These are phyloP conservation scores for Pterostichus madidus DNA, from an alignment of 2,888 invertebrate genomes.

Conservation along the genomic window DNA sequence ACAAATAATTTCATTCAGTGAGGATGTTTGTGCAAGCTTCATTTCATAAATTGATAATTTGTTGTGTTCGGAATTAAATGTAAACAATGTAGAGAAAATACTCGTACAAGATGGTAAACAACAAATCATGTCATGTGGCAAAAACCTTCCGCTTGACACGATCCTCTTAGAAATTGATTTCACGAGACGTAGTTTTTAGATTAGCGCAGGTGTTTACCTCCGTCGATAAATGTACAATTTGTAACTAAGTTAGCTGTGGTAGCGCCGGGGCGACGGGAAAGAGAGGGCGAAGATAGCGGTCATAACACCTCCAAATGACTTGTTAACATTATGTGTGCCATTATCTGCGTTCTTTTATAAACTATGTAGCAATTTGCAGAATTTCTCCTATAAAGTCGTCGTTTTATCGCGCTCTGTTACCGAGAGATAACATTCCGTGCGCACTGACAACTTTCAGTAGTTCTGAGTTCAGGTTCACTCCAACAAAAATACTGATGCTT, in stretches of 20 bases:
- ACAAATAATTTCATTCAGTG: slow-evolving; percentile 29
- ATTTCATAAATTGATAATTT: slow-evolving; percentile 48
- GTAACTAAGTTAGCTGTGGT: slow-evolving; percentile 17
- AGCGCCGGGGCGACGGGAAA: not conserved
- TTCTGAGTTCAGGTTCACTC: no score
- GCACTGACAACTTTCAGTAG: not conserved
- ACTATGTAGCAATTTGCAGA: slow-evolving; percentile 54
- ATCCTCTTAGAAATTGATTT: slow-evolving; percentile 1
- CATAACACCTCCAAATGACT: slow-evolving; percentile 52
- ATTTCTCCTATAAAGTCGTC: slow-evolving; percentile 47
- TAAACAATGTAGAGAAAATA: slow-evolving; percentile 35
- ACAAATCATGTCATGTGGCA: not conserved
- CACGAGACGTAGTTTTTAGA: not conserved
- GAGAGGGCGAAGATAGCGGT: slow-evolving; percentile 8
- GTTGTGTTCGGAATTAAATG: slow-evolving; percentile 35
- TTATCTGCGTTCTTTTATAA: slow-evolving; percentile 52
- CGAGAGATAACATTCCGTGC: not conserved
- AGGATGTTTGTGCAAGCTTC: slow-evolving; percentile 23
- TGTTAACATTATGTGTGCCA: slow-evolving; percentile 53
- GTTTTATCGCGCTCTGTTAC: slow-evolving; percentile 41
- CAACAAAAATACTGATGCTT: not conserved
- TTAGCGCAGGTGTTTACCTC: slow-evolving; percentile 2
- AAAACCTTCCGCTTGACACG: not conserved
- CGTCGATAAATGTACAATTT: slow-evolving; percentile 10
- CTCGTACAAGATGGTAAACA: not conserved